Evolutionary conservation across 2,888 invertebrate species (phyloP), one percentile per base, ranked within the genome.

Genomic region (Cerastis leucographa): DNA sequence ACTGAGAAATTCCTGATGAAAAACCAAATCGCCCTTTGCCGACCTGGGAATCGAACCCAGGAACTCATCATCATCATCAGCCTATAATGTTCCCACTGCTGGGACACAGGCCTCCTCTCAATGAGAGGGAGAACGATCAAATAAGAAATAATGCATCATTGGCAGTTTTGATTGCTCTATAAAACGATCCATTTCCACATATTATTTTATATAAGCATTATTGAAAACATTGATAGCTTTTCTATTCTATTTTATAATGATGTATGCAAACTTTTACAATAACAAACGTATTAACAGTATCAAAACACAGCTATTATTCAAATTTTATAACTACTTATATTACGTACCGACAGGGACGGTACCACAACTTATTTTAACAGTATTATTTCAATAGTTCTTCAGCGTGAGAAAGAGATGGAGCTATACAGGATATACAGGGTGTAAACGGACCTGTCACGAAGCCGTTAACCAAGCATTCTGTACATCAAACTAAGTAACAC

Each of bases 221-320:
- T 5, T 44, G 44, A 71, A 71, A 19, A 46, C 19, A 25, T 65
- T n/a, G 12, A 44, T 25, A 19, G 40, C 51, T 12, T 42, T 35
- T 35, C 25, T 40, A 19, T 51, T 65, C 56, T 19, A 29, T 14
- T 62, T 25, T 42, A 61, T 12, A 61, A 25, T 65, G 80, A 68
- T 65, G 61, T 70, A 83, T 79, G 54, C 46, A 61, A 80, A 80
- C n/a, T 22, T 69, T 66, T 59, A 69, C 64, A 64, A 68, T 61
- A 74, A 84, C 59, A 76, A 35, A 75, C 22, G 8, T 74, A 29
- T n/a, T 68, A 51, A 67, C 35, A n/a, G 69, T 22, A 40, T 17
- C 70, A 80, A 14, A 71, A 76, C 62, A 76, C 56, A 64, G 77
- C 73, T 74, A 78, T 83, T 86, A 86, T 86, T 87, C 68, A 85